Evolutionary conservation across 2,113 vertebrate species (phyloP).

Genomic region (Pluvianellus socialis): DNA sequence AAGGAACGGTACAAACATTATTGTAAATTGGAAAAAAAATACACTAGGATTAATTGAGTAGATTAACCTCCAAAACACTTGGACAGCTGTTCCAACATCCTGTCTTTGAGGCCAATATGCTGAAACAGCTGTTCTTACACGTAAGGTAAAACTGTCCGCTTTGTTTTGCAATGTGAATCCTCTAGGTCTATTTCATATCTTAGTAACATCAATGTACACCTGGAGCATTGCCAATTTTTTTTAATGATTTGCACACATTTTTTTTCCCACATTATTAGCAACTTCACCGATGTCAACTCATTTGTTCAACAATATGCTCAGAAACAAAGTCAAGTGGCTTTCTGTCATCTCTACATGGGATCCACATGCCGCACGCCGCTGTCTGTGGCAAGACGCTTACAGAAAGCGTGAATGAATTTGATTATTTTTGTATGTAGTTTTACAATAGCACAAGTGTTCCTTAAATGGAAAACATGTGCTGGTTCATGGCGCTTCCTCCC

Average conservation of each 20-base stretch:
- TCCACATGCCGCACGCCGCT: neutral
- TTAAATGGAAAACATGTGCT: neutral
- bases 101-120: conserved; percentile 48
- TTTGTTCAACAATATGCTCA: neutral
- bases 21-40: neutral
- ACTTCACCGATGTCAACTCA: neutral
- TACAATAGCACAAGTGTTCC: neutral
- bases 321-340: neutral
- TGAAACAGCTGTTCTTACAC: conserved; percentile 50
- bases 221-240: neutral
- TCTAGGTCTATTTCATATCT: neutral
- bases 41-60: neutral
- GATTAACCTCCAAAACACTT: conserved; percentile 24
- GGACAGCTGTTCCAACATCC: conserved; percentile 56
- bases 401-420: neutral
- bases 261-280: neutral
- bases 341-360: neutral
- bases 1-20: neutral
- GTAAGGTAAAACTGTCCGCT: neutral
- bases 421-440: neutral
- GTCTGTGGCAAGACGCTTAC: neutral
- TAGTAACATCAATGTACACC: neutral
- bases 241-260: neutral
- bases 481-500: neutral
- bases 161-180: neutral